phyloP scores from a whole-genome alignment of 2,797 vertebrate genomes.

The Onychomys leucogaster region DNA sequence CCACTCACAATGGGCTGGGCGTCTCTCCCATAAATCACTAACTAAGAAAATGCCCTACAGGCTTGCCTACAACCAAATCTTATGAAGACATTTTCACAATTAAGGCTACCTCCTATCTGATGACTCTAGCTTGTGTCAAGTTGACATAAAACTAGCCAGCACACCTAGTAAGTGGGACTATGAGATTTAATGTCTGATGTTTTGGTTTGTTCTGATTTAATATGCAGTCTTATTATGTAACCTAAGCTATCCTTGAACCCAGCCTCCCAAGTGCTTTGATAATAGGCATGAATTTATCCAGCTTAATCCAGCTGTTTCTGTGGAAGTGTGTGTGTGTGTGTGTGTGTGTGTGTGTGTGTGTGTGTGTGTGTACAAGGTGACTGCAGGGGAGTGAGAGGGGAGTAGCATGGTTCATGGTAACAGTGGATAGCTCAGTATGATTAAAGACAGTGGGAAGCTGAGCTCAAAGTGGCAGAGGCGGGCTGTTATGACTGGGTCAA shows the following conservation, averaged over 20 bases:
- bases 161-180: not conserved
- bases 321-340: not conserved
- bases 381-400: too few species aligned
- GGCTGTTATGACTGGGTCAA: not conserved
- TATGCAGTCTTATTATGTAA: not conserved
- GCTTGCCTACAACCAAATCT: not conserved
- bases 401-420: not conserved
- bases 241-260: not conserved
- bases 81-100: not conserved
- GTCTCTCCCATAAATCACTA: not conserved
- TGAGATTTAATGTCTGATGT: not conserved
- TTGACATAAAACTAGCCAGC: not conserved
- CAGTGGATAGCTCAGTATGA: not conserved
- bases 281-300: not conserved
- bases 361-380: not conserved
- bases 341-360: not conserved
- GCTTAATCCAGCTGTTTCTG: not conserved
- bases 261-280: not conserved
- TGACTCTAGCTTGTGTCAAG: not conserved
- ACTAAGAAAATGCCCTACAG: not conserved
- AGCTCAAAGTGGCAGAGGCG: not conserved
- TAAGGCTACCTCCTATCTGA: not conserved
- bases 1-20: not conserved
- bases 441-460: not conserved
- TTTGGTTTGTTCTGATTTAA: not conserved